Evolutionary conservation across 2,113 vertebrate species (phyloP).

Genomic region (Rousettus leschenaultii): DNA sequence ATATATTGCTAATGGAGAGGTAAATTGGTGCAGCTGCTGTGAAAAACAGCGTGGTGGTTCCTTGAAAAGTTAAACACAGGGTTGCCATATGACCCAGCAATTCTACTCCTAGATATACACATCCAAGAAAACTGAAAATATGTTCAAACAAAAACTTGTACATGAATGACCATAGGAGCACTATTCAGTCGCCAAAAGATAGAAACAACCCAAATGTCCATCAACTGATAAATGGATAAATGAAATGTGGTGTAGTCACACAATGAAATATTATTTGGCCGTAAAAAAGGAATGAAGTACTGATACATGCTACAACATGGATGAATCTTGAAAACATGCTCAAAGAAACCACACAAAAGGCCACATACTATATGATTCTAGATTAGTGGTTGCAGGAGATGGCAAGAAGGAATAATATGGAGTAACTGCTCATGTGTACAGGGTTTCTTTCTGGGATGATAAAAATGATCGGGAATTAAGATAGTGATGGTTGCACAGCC

Average conservation of each 20-base stretch:
- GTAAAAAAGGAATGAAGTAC: not conserved
- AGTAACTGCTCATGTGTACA: not conserved
- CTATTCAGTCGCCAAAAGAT: not conserved
- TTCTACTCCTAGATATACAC: not conserved
- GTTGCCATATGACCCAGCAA: not conserved
- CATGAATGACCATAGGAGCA: not conserved
- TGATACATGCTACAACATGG: not conserved
- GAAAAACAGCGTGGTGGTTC: not conserved
- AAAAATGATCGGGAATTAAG: not conserved
- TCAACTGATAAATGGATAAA: not conserved
- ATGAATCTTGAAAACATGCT: not conserved
- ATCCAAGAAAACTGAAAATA: not conserved
- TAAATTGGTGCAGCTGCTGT: not conserved
- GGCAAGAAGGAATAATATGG: not conserved
- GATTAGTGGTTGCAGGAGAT: not conserved
- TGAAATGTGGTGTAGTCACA: not conserved
- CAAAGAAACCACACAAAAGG: not conserved
- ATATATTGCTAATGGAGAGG: not conserved
- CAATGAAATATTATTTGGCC: not conserved
- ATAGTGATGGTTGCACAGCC: not conserved
- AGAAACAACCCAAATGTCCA: not conserved
- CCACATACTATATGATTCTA: not conserved
- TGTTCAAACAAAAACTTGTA: not conserved
- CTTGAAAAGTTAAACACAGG: not conserved
- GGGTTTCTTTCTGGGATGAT: not conserved